Evolutionary conservation across 1,140 invertebrate species (phyloP), one percentile per base, ranked within the genome.

Genomic region (Eulimnadia texana): DNA sequence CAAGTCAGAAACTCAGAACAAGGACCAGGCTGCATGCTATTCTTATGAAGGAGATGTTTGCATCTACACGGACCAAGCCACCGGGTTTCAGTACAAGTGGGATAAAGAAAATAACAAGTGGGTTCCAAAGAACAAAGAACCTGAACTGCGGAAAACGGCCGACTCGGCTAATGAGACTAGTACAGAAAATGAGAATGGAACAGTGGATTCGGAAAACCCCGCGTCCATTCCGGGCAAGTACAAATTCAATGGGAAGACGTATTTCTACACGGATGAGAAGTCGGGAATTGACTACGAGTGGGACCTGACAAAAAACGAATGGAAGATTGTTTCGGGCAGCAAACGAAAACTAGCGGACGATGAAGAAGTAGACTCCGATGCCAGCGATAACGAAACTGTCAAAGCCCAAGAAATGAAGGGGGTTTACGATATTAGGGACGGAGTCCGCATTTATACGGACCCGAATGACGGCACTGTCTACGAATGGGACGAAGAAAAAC

Each of bases 401-500:
- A 72, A 69, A 11, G 68, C 69, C 11, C 69, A 70, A 60, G 74
- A 76, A 63, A 69, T 72, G 50, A 74, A 73, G 28, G 68, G 68
- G 50, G 73, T 73, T 29, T 19, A 68, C 58, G 86, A 86, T 71
- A 82, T 82, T 54, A 86, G 82, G 74, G 84, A 88, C 72, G 80
- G 86, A 70, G 82, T 86, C 66, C 83, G 83, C 33, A 84, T 82
- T 3, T 93, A 90, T 65, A 87, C 82, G 16, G 93, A 96, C 73
- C 76, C 83, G 62, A 74, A 68, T 53, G 93, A 97, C 81, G 91
- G 91, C 2, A 85, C 84, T 9, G 82, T 85, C 59, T 95, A 85
- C 73, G 85, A 96, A 70, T 98, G 90, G 91, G 92, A 98, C 75
- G 76, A 76, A 55, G 79, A 83, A 33, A 95, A 90, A 72, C 85